Base-by-base conservation (phyloP, 2,888 invertebrate genomes). In the Allolobophora icterica region DNA sequence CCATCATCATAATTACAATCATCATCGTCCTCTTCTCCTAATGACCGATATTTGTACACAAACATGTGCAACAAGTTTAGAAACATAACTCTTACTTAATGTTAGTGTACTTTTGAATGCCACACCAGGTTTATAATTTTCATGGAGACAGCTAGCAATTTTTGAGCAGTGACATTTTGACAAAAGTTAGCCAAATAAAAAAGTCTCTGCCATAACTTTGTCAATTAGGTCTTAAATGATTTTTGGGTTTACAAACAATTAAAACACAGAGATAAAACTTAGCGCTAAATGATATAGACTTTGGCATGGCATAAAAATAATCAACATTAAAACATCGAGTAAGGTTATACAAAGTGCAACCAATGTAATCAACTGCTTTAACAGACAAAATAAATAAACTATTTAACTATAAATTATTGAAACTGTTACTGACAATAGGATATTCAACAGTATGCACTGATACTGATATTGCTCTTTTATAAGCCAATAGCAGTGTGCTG, bases 1-100 rank as follows among this genome's bases (percentile, higher is more conserved):
- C 19, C 87, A 87, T 87, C 87, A 87, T 87, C 87, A 87, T 87
- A 87, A 87, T 87, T 38, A 87, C 87, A 34, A 87, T 38, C 87
- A 38, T 87, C 87, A 17, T 87, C 87, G 24, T 87, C 34, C 30
- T 87, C 87, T 3, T 87, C 87, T 21, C 15, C 87, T 35, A 38
- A 17, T 87, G 87, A 87, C 19, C 34, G 35, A 87, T 35, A 35
- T 34, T 38, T 15, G 30, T 71, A n/a, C n/a, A 71, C 71, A 71
- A 71, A 71, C 52, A 71, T n/a, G n/a, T 71, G 71, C n/a, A n/a
- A 71, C 71, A 71, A 71, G 71, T 11, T 71, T 71, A 71, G 71
- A 71, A 71, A 71, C 71, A 71, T 8, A 52, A 52, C 21, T 71
- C 71, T 71, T 71, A 71, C 30, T 11, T 71, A n/a, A 30, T 71